These are phyloP conservation scores for Platygyra sinensis DNA, from an alignment of 64 coral and sea anemone genomes.

Conservation along the genomic window DNA sequence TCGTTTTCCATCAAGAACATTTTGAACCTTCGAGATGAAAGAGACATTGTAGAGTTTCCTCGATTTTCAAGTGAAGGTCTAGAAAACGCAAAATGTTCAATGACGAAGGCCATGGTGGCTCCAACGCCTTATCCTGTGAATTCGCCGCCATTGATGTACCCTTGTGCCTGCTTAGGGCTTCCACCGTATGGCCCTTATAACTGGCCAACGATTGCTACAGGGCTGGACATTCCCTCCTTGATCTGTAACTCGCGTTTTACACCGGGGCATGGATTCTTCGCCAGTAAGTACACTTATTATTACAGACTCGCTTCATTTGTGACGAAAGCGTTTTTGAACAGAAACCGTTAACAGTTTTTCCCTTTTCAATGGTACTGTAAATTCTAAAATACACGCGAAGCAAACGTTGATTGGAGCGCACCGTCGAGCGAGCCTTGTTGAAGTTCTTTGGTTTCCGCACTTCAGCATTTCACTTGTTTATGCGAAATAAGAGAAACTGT, in stretches of 20 bases:
- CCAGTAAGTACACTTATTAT: background rate
- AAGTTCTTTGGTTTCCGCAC: background rate
- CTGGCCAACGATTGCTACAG: background rate
- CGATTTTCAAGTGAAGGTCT: background rate
- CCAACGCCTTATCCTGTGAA: background rate
- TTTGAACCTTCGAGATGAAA: slow-evolving; percentile 9
- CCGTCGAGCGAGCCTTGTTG: background rate
- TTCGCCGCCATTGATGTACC: slow-evolving; percentile 14
- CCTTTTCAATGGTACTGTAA: background rate
- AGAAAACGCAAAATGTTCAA: background rate
- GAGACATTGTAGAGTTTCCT: background rate
- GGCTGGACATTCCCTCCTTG: background rate
- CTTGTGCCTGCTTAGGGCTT: background rate
- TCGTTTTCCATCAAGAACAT: slow-evolving; percentile 30
- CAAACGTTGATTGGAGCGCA: too few relatives aligned
- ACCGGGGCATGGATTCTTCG: background rate
- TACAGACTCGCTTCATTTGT: background rate
- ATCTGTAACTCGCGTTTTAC: background rate
- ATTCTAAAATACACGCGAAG: too few relatives aligned
- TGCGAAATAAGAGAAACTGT: too few relatives aligned
- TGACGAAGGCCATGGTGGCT: background rate
- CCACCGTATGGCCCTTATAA: background rate
- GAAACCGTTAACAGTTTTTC: background rate
- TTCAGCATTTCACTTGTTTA: too few relatives aligned
- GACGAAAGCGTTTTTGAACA: background rate